A percentile compares a stretch with the other conserved stretches of the same genome.
phyloP scores from a whole-genome alignment of 2,888 invertebrate genomes.

The Parnassius mnemosyne region DNA sequence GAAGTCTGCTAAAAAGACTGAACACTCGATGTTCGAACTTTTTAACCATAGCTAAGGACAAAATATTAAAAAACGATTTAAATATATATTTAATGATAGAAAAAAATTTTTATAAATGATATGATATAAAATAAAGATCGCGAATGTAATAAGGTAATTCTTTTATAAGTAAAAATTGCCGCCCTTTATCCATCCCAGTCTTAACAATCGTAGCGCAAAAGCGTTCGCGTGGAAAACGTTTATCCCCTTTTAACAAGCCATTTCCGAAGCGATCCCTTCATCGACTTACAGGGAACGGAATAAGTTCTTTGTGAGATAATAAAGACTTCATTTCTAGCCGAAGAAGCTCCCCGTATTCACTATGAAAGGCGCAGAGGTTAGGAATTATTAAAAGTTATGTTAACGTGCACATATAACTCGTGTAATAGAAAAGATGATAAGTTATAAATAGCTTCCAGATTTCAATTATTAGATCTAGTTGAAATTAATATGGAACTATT shows the following conservation, averaged over 20 bases:
- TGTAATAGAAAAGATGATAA: no score
- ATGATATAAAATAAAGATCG: not conserved
- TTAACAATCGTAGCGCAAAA: conserved; percentile 21
- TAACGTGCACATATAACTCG: no score
- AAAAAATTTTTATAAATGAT: not conserved
- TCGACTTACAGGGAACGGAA: conserved; percentile 9
- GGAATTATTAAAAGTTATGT: no score
- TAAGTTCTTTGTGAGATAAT: conserved; percentile 11
- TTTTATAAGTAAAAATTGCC: conserved; percentile 19
- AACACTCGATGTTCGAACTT: no score
- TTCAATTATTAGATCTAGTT: no score
- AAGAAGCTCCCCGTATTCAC: no score
- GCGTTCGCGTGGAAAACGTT: conserved; percentile 24
- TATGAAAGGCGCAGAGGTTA: no score
- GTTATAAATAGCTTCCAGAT: no score
- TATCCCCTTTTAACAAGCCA: conserved; percentile 25
- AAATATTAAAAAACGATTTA: no score
- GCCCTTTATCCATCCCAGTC: conserved; percentile 5
- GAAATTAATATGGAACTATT: no score
- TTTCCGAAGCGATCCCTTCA: conserved; percentile 22
- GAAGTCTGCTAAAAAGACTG: no score
- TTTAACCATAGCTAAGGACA: no score
- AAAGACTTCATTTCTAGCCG: not conserved
- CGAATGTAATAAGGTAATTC: conserved; percentile 16
- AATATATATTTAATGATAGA: not conserved